Evolutionary conservation across 1,140 invertebrate species (phyloP).

Genomic region (Aphis gossypii): DNA sequence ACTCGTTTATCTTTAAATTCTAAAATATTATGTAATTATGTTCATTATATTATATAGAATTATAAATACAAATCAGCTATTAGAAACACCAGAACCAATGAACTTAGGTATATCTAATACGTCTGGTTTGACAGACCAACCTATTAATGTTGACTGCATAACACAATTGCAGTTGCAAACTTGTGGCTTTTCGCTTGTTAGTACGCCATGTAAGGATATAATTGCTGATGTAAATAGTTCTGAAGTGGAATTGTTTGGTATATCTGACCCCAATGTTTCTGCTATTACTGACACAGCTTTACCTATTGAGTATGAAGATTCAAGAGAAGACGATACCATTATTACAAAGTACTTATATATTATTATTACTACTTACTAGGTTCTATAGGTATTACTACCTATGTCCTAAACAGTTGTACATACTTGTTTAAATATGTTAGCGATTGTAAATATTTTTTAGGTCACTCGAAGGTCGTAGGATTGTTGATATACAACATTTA

Average conservation of each 20-base stretch:
- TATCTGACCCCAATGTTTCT: not conserved
- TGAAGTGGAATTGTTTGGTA: not conserved
- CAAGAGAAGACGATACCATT: not conserved
- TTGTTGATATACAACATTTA: slow-evolving; percentile 2
- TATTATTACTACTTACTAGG: not conserved
- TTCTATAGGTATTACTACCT: not conserved
- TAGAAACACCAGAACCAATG: not conserved
- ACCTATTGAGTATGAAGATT: not conserved
- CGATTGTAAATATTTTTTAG: not conserved
- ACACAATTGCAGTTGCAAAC: not conserved
- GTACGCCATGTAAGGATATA: not conserved
- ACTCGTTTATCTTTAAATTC: too few relatives aligned
- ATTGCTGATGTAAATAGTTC: not conserved
- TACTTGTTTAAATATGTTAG: not conserved
- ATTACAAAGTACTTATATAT: not conserved
- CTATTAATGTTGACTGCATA: not conserved
- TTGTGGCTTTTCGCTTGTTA: not conserved
- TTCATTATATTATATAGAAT: not conserved
- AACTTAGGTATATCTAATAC: not conserved
- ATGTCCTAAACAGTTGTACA: too few relatives aligned
- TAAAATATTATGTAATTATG: too few relatives aligned
- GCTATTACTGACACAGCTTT: not conserved
- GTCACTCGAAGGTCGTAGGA: not conserved
- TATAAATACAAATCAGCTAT: not conserved
- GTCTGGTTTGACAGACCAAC: too few relatives aligned